Conservation (phyloP, 1,140 invertebrate genomes). For the honey bee (Apis mellifera) region DNA sequence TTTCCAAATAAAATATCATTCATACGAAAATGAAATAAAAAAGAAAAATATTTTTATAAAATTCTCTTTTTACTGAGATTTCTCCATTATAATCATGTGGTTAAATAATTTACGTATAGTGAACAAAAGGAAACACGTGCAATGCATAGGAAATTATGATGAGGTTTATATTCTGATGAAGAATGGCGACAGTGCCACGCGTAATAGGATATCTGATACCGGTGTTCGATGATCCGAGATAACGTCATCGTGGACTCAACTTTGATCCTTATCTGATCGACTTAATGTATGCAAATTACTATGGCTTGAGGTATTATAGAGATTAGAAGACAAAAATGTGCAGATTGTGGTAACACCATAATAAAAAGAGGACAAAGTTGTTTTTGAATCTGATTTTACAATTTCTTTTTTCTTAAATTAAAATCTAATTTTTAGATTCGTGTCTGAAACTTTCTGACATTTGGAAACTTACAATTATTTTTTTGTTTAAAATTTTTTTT, state of each 20-base stretch:
- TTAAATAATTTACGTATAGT: not conserved
- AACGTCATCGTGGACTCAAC: constrained; percentile 40
- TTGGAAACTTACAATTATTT: too few species aligned
- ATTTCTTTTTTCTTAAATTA: not conserved
- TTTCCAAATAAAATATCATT: not conserved
- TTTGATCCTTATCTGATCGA: constrained; percentile 60
- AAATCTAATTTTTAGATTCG: too few species aligned
- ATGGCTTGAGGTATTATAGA: constrained; percentile 52
- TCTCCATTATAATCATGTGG: not conserved
- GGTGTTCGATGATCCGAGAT: constrained; percentile 51
- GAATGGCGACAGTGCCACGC: constrained; percentile 51
- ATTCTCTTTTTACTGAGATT: not conserved
- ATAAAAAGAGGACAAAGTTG: constrained; percentile 30
- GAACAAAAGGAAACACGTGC: constrained; percentile 16
- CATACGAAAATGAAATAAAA: too few species aligned
- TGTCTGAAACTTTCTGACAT: too few species aligned
- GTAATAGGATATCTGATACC: constrained; percentile 60
- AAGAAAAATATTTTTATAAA: not conserved
- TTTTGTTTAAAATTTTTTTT: too few species aligned
- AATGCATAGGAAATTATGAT: constrained; percentile 9
- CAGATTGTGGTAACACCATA: constrained; percentile 54
- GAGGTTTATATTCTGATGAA: constrained; percentile 30
- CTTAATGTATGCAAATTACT: constrained; percentile 66
- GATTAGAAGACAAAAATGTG: constrained; percentile 59
- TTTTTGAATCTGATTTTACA: not conserved